These are phyloP conservation scores for Coregonus sp. DNA, from an alignment of 2,797 vertebrate genomes.

Conservation along the genomic window DNA sequence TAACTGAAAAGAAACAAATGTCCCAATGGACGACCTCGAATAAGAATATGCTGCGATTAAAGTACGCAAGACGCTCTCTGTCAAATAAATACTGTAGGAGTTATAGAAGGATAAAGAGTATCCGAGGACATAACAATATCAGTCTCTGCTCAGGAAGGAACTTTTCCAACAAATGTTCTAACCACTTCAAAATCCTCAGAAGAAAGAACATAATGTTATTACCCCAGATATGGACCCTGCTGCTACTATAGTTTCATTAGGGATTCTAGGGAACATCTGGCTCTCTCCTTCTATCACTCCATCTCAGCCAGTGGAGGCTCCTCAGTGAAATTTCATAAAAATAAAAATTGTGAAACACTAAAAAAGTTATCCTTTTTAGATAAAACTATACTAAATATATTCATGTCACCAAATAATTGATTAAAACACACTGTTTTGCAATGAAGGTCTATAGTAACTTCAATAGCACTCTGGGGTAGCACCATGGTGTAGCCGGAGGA, in stretches of 20 bases:
- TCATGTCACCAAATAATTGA: too few relatives aligned
- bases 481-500: too few relatives aligned
- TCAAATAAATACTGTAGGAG: not conserved
- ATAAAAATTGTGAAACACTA: too few relatives aligned
- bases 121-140: not conserved
- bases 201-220: not conserved
- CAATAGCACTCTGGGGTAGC: too few relatives aligned
- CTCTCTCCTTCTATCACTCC: not conserved
- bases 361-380: too few relatives aligned
- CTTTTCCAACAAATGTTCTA: not conserved
- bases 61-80: not conserved
- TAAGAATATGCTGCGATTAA: not conserved
- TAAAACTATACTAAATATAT: too few relatives aligned
- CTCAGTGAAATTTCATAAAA: too few relatives aligned
- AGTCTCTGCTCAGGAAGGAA: not conserved
- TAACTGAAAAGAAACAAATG: not conserved
- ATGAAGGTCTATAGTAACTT: too few relatives aligned
- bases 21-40: not conserved
- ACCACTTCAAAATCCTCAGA: not conserved
- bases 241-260: conserved; percentile 1
- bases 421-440: too few relatives aligned
- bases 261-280: conserved; percentile 6
- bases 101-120: not conserved
- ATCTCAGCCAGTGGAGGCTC: not conserved
- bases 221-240: not conserved